A percentile compares a stretch with the other conserved stretches of the same genome.
These are phyloP conservation scores for Clamator glandarius DNA, from an alignment of 2,797 vertebrate genomes.

Conservation along the genomic window DNA sequence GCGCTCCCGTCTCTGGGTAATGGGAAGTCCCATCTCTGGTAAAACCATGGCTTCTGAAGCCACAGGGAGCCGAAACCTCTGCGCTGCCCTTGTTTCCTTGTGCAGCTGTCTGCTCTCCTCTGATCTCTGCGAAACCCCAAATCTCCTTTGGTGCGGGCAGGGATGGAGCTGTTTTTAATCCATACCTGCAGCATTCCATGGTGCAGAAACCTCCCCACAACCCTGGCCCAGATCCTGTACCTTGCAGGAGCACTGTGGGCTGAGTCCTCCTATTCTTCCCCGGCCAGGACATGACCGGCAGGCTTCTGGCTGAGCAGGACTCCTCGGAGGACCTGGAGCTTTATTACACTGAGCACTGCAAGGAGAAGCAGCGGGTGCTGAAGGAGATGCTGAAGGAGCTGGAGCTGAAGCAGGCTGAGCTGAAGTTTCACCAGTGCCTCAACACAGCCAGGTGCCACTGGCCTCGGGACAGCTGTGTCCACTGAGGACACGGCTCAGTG, in stretches of 20 bases:
- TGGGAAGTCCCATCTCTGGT: background rate
- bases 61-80: accelerated
- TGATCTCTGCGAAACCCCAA: background rate
- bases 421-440: too few species aligned
- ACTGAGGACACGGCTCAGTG: too few species aligned
- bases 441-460: too few species aligned
- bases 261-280: background rate
- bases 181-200: accelerated
- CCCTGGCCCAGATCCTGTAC: accelerated
- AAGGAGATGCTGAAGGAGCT: too few species aligned
- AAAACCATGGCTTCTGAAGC: background rate
- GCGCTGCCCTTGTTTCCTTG: background rate
- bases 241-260: background rate
- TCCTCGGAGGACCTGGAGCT: background rate
- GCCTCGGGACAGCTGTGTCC: too few species aligned
- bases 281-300: constrained; percentile 34
- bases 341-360: background rate
- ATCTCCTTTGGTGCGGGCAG: background rate
- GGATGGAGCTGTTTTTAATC: background rate
- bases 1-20: constrained; percentile 14
- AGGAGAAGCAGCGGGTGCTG: too few species aligned
- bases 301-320: too few species aligned
- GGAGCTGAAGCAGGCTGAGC: too few species aligned
- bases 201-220: accelerated
- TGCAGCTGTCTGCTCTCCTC: background rate